These are phyloP conservation scores for Didymodactylos carnosus DNA, from an alignment of 2,888 invertebrate genomes.

Conservation along the genomic window DNA sequence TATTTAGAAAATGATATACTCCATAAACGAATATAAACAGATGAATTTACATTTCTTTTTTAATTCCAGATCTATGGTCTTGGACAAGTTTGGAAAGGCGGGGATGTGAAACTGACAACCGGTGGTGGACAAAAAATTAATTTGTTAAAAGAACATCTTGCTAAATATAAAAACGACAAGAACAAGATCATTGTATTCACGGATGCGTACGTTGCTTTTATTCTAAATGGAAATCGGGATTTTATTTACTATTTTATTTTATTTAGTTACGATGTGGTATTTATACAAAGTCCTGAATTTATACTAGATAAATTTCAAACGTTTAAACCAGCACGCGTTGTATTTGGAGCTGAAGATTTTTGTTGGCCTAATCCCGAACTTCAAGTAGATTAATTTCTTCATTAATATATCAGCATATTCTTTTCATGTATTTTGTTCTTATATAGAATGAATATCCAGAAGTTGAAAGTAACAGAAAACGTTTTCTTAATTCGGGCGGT, in stretches of 20 bases:
- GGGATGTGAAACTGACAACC: slow-evolving; percentile 47
- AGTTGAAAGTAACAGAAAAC: slow-evolving; percentile 46
- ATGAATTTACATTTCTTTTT: background rate
- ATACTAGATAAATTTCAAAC: slow-evolving; percentile 58
- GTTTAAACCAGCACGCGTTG: slow-evolving; percentile 41
- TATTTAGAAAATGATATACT: no score
- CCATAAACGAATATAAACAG: background rate
- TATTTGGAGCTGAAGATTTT: slow-evolving; percentile 76
- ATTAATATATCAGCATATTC: background rate
- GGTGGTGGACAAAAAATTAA: slow-evolving; percentile 80
- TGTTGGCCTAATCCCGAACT: slow-evolving; percentile 79
- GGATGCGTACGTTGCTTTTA: slow-evolving; percentile 52
- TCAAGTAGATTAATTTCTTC: slow-evolving; percentile 28
- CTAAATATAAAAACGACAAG: slow-evolving; percentile 44
- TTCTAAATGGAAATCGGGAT: background rate
- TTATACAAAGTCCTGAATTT: slow-evolving; percentile 41
- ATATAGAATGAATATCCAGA: slow-evolving; percentile 47
- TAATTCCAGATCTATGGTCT: slow-evolving; percentile 51
- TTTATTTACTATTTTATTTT: no score
- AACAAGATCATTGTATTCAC: slow-evolving; percentile 51
- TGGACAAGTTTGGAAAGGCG: slow-evolving; percentile 67
- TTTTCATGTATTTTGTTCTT: no score
- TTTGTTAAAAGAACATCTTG: slow-evolving; percentile 53
- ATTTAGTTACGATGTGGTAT: slow-evolving; percentile 40
- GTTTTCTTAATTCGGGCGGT: slow-evolving; percentile 75